Evolutionary conservation across 2,113 vertebrate genomes (phyloP).

Genomic region (Neotoma lepida): DNA sequence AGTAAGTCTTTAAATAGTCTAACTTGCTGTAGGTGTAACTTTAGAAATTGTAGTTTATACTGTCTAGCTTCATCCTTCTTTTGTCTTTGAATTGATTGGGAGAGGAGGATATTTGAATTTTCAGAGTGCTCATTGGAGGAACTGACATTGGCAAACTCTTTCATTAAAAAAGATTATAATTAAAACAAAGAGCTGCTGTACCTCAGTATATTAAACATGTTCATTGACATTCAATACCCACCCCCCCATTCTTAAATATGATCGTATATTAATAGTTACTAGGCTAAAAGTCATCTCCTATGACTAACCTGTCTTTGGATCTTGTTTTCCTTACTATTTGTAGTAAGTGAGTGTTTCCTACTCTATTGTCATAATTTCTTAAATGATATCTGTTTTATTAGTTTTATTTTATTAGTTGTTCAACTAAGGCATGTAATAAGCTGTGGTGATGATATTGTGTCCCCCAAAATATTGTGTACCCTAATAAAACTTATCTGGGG

Average conservation of each 20-base stretch:
- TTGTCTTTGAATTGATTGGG: constrained; percentile 6
- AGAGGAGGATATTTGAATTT: not conserved
- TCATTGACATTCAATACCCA: not conserved
- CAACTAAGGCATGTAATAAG: not conserved
- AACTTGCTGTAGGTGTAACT: not conserved
- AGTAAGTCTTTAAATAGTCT: not conserved
- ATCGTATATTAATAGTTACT: not conserved
- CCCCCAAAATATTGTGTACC: no score
- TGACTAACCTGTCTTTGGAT: not conserved
- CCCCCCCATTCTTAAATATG: not conserved
- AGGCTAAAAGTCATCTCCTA: not conserved
- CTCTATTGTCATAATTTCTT: constrained; percentile 12
- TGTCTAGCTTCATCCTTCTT: not conserved
- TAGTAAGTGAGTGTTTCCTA: constrained; percentile 12
- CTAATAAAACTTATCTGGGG: no score
- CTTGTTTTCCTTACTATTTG: not conserved
- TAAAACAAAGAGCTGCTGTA: not conserved
- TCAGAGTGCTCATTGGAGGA: not conserved
- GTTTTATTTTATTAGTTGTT: not conserved
- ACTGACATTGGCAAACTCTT: not conserved
- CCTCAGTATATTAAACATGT: not conserved
- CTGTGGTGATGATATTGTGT: no score
- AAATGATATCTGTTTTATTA: not conserved
- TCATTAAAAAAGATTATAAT: not conserved
- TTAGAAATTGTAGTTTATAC: constrained; percentile 37